phyloP scores from a whole-genome alignment of 1,140 invertebrate species.

The Pseudachorutes palmiensis region DNA sequence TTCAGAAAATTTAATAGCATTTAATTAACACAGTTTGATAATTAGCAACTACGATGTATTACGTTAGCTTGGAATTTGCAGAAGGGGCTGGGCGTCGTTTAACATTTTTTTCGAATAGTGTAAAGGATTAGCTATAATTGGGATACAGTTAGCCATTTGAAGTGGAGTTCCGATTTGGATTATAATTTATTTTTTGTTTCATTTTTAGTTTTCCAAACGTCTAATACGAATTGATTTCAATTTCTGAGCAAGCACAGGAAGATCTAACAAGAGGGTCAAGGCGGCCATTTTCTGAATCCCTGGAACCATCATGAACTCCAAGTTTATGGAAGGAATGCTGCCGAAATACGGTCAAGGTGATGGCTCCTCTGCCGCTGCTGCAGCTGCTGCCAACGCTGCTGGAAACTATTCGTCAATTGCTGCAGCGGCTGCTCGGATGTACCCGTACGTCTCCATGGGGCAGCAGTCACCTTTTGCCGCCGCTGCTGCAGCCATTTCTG shows the following conservation, averaged over 20 bases:
- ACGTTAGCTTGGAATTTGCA: no score
- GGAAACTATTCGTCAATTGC: conserved; percentile 32
- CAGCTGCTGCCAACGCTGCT: conserved; percentile 21
- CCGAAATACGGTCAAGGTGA: conserved; percentile 83
- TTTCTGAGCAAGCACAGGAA: not conserved
- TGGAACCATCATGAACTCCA: conserved; percentile 71
- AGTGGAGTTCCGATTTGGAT: no score
- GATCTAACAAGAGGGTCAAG: not conserved
- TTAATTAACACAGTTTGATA: no score
- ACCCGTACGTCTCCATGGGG: conserved; percentile 59
- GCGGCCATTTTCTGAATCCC: not conserved
- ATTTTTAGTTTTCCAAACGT: no score
- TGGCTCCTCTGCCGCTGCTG: conserved; percentile 38
- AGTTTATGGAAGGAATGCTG: conserved; percentile 95
- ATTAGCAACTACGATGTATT: no score
- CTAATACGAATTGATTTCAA: not conserved
- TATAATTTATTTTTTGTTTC: no score
- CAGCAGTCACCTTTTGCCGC: conserved; percentile 61
- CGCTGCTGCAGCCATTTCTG: conserved; percentile 49
- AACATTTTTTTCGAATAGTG: no score
- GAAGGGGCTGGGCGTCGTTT: no score
- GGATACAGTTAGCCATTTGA: no score
- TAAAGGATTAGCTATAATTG: no score
- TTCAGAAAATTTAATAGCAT: no score
- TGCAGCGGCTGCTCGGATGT: conserved; percentile 51